phyloP scores from a whole-genome alignment of 1,140 invertebrate genomes.

The Bombus waltoni region DNA sequence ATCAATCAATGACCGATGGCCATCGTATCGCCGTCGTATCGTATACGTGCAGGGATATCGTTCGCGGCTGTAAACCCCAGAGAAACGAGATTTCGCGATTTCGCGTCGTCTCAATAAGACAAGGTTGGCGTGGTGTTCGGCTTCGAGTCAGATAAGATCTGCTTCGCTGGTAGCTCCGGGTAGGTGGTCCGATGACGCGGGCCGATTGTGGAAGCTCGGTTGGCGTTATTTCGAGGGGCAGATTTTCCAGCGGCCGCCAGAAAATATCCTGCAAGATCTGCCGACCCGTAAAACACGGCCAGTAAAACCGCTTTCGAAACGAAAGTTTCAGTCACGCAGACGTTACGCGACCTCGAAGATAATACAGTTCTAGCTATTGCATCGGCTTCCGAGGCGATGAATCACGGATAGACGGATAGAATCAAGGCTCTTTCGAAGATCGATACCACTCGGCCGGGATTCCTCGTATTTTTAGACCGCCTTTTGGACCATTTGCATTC shows the following conservation, averaged over 20 bases:
- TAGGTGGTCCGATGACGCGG: conserved; percentile 54
- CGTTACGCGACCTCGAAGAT: conserved; percentile 65
- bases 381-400: conserved; percentile 50
- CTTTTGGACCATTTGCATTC: conserved; percentile 45
- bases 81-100: conserved; percentile 5
- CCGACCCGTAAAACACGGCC: conserved; percentile 38
- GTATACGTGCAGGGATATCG: not conserved
- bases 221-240: conserved; percentile 54
- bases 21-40: not conserved
- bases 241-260: conserved; percentile 48
- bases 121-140: conserved; percentile 32
- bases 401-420: conserved; percentile 60
- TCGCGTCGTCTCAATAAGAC: conserved; percentile 20
- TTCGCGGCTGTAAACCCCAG: not conserved
- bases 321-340: conserved; percentile 61
- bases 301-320: conserved; percentile 45
- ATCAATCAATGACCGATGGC: conserved; percentile 24
- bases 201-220: conserved; percentile 43
- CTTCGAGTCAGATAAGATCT: conserved; percentile 55
- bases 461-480: conserved; percentile 26
- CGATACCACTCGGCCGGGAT: conserved; percentile 30
- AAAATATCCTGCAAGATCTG: conserved; percentile 63
- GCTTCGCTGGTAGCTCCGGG: conserved; percentile 5
- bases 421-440: conserved; percentile 47
- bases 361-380: conserved; percentile 65